Conservation (phyloP, 1,140 invertebrate species). For the Hesperophylax magnus region DNA sequence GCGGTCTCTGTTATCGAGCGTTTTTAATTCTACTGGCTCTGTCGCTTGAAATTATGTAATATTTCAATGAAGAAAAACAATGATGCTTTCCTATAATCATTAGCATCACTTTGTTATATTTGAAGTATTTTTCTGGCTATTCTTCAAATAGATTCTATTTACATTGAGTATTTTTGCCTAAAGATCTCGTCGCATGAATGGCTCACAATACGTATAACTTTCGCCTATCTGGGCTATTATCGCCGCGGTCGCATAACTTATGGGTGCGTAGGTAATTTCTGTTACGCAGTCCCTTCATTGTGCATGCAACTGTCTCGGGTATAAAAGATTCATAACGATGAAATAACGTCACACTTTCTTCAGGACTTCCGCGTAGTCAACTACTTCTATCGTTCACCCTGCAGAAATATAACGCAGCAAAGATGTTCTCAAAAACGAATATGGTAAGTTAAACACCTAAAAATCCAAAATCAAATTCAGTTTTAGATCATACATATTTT, state of each 20-base stretch:
- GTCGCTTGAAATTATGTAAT: no score
- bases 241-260: not conserved
- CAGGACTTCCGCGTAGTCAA: conserved; percentile 21
- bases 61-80: no score
- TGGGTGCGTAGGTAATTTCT: conserved; percentile 5
- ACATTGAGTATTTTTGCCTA: no score
- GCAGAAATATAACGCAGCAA: not conserved
- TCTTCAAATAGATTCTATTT: no score
- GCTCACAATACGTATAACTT: conserved; percentile 7
- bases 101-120: no score
- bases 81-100: no score
- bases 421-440: not conserved
- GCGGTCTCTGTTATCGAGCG: no score
- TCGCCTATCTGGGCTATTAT: conserved; percentile 20
- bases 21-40: no score
- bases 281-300: conserved; percentile 37
- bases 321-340: conserved; percentile 46
- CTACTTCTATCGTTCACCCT: not conserved
- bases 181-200: not conserved
- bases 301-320: conserved; percentile 30
- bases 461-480: no score
- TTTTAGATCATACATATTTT: no score
- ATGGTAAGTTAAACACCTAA: not conserved
- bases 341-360: conserved; percentile 38
- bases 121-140: no score